Evolutionary conservation across 1,140 invertebrate species (phyloP), one percentile per base, ranked within the genome.

Genomic region (Tetranychus urticae): DNA sequence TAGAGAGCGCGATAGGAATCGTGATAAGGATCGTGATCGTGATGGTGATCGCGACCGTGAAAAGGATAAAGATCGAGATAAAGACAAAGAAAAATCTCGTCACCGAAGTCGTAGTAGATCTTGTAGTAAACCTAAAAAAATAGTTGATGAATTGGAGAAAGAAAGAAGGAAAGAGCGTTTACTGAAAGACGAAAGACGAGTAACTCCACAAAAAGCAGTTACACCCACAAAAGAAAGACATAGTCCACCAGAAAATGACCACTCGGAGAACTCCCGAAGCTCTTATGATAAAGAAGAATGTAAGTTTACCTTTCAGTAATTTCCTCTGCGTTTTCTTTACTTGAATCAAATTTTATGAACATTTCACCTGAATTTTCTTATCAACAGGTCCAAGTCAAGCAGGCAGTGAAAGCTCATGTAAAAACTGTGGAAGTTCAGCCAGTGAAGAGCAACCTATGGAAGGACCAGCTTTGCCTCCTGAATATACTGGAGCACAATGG

Each of bases 391-490:
- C 50, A 31, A 52, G 50, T n/a, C 50, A 52, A 31, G n/a, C 13
- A n/a, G 31, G n/a, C 6, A 33, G 5, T 52, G 50, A 52, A 33
- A 52, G 50, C 23, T 52, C 50, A 33, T 52, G 50, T 33, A 52
- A 52, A 52, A 52, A 52, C n/a, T 52, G 50, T 52, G 50, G 7
- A 33, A 52, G 55, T 10, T 56, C 55, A 7, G 55, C 34, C 3
- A 56, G 55, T 56, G 55, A 56, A 36, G 55, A 56, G 10, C 55
- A 35, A 36, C 34, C 34, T 31, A 36, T 37, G 13, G 58, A 59
- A 48, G 58, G 58, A 45, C 58, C 58, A 23, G 58, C 58, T 46
- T 35, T 59, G 3, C 58, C 58, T 47, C 58, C 58, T 39, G 58
- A 59, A 48, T 42, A 42, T 10, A 42, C 39, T 10, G 39, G 39